Base-by-base conservation (phyloP, 1,140 invertebrate species). In the Orussus abietinus region DNA sequence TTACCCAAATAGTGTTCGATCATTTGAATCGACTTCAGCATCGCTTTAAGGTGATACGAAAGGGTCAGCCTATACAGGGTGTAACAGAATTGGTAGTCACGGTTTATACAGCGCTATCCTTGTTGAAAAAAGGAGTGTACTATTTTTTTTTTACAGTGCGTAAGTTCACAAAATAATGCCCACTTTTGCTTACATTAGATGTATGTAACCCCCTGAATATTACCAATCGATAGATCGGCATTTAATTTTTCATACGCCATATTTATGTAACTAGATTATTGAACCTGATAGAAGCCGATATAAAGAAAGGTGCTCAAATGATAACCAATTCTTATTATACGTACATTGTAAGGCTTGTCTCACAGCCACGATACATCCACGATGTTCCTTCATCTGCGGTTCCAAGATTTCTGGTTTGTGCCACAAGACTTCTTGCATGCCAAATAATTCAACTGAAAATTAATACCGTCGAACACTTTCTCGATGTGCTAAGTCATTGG, bases 381-480 rank as follows among this genome's bases (percentile, higher is more conserved):
- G 73, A 54, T 45, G 62, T 62, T 26, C 50, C 58, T 40, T 1
- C 32, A 35, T 18, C 19, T n/a, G 39, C 29, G 1, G 31, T 50
- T 15, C 13, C 10, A 4, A 9, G 51, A 50, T 64, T 67, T 28
- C 60, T 76, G 29, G 42, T 49, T 3, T 69, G 59, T 25, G 52
- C 70, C 5, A 66, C 72, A 7, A 72, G 67, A 21, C 40, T 80
- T 0, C 57, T 80, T 12, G 67, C 69, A 13, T 61, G 75, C n/a
- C 72, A 79, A 62, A 66, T 82, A 6, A 72, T 72, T 13, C 60
- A 69, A 35, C 45, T 70, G 12, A 69, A 80, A 28, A 70, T 73
- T 22, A 58, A 70, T 3, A 80, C 76, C 1, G 73, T 81, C 4
- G 57, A 76, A 11, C 63, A 80, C 42, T 53, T 81, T 14, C 54